phyloP scores from a whole-genome alignment of 2,797 vertebrate species.

The Synaphobranchus kaupii region DNA sequence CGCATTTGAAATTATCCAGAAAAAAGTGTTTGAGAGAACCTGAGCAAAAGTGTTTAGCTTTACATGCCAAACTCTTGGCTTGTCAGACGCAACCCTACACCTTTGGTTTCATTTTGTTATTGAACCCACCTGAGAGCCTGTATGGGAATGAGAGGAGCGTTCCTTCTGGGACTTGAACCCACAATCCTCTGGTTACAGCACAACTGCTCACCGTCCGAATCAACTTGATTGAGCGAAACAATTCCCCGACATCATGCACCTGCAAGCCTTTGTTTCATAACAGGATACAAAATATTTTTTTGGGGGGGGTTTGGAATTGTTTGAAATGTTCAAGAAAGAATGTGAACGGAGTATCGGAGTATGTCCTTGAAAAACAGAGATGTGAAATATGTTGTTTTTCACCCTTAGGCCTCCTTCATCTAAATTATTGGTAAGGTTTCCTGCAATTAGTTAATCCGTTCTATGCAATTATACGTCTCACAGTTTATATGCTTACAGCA shows the following conservation, averaged over 20 bases:
- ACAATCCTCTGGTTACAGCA: slow-evolving; percentile 43
- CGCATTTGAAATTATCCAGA: neutral
- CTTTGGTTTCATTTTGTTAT: neutral
- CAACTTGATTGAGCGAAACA: slow-evolving; percentile 47
- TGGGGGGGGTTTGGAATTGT: slow-evolving; percentile 33
- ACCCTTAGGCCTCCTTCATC: neutral
- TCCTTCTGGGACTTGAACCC: slow-evolving; percentile 48
- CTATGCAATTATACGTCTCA: neutral
- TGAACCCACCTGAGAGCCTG: slow-evolving; percentile 13
- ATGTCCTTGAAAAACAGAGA: slow-evolving; percentile 52
- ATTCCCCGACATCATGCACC: slow-evolving; percentile 51
- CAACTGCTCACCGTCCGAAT: slow-evolving; percentile 52
- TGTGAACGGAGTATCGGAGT: slow-evolving; percentile 13
- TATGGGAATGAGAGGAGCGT: slow-evolving; percentile 25
- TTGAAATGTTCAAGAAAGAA: slow-evolving; percentile 33
- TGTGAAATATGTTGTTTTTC: slow-evolving; percentile 53
- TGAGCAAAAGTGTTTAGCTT: neutral
- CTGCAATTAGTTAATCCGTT: neutral
- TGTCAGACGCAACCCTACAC: neutral
- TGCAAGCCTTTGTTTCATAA: slow-evolving; percentile 44
- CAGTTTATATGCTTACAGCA: neutral
- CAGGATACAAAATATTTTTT: slow-evolving; percentile 55
- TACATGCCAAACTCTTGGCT: slow-evolving; percentile 26
- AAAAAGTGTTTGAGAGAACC: neutral
- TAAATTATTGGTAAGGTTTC: neutral